phyloP scores from a whole-genome alignment of 2,888 invertebrate species.

The Zele albiditarsus region DNA sequence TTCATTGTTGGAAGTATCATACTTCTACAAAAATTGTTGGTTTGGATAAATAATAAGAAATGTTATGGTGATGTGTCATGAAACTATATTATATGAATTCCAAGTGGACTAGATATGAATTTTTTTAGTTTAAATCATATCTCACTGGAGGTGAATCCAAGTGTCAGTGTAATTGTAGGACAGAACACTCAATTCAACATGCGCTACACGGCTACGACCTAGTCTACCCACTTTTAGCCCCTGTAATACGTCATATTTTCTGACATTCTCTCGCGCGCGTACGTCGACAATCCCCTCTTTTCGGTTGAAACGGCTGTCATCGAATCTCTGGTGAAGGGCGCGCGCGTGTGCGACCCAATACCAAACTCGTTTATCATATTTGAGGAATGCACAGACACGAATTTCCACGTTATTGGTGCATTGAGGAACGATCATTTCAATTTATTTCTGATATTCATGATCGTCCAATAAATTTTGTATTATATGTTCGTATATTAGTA shows the following conservation, averaged over 20 bases:
- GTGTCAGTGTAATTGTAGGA: background rate
- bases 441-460: background rate
- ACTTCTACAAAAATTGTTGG: too few relatives aligned
- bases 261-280: slow-evolving; percentile 61
- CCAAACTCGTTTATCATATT: slow-evolving; percentile 65
- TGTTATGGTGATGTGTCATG: too few relatives aligned
- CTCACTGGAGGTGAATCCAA: background rate
- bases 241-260: slow-evolving; percentile 66
- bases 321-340: slow-evolving; percentile 43
- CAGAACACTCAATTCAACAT: slow-evolving; percentile 15
- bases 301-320: slow-evolving; percentile 21
- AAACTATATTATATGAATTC: too few relatives aligned
- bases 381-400: slow-evolving; percentile 68
- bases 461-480: background rate
- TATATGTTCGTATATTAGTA: background rate
- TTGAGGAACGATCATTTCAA: slow-evolving; percentile 4
- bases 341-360: slow-evolving; percentile 49
- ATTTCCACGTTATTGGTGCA: slow-evolving; percentile 63
- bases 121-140: background rate
- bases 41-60: background rate
- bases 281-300: slow-evolving; percentile 54
- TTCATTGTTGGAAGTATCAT: slow-evolving; percentile 4
- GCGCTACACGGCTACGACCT: slow-evolving; percentile 41
- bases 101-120: background rate
- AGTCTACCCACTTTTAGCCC: slow-evolving; percentile 52